Conservation (phyloP, 1,140 invertebrate genomes). For the Patella vulgata region DNA sequence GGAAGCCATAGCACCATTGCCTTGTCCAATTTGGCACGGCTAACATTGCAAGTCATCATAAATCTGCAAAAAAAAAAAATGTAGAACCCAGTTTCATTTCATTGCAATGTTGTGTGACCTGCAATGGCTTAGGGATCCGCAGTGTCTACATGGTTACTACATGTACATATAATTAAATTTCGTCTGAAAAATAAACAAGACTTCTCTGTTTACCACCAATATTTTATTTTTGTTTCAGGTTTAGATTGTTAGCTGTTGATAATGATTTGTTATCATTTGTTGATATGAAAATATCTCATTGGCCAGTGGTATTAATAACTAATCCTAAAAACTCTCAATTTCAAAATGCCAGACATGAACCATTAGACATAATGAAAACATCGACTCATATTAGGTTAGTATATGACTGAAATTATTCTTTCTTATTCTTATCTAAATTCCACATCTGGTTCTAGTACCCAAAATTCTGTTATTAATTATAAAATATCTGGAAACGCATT, state of each 20-base stretch:
- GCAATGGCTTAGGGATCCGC: no score
- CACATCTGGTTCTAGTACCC: neutral
- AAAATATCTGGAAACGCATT: neutral
- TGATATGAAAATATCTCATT: slow-evolving; percentile 78
- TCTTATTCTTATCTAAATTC: neutral
- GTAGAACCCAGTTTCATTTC: no score
- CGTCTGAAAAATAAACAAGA: no score
- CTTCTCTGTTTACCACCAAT: neutral
- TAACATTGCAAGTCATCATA: no score
- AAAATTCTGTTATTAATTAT: neutral
- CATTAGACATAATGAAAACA: slow-evolving; percentile 73
- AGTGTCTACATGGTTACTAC: no score
- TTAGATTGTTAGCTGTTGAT: slow-evolving; percentile 84
- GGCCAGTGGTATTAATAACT: slow-evolving; percentile 86
- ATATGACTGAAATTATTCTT: neutral
- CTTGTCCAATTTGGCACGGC: no score
- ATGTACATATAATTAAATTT: no score
- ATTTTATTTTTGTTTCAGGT: slow-evolving; percentile 72
- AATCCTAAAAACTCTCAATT: slow-evolving; percentile 88
- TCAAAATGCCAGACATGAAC: slow-evolving; percentile 79
- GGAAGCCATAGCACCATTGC: no score
- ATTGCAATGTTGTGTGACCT: no score
- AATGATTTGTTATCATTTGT: slow-evolving; percentile 90
- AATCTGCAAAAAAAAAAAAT: no score
- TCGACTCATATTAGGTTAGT: slow-evolving; percentile 83